phyloP scores from a whole-genome alignment of 2,888 invertebrate species.

The Rambutsinella grinnellia region DNA sequence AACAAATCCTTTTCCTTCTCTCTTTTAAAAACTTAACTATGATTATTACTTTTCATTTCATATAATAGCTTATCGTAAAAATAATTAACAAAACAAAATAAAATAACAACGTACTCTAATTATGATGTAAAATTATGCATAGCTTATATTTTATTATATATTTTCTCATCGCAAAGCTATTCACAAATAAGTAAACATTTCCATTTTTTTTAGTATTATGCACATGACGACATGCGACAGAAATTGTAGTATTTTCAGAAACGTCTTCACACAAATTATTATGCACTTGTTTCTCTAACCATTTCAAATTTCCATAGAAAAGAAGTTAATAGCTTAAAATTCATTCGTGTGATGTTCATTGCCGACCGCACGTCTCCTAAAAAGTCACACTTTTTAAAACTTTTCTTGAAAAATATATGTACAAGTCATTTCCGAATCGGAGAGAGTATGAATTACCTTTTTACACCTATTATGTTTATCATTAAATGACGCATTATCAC shows the following conservation, averaged over 20 bases:
- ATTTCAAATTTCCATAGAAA: no score
- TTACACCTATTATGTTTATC: slow-evolving; percentile 3
- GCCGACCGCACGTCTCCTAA: no score
- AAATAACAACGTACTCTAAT: background rate
- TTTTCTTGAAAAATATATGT: background rate
- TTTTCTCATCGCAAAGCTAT: background rate
- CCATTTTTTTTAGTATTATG: no score
- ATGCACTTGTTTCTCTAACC: no score
- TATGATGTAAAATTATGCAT: background rate
- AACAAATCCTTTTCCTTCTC: background rate
- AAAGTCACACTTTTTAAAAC: background rate
- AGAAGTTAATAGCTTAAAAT: background rate
- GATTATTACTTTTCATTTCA: background rate
- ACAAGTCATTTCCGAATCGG: background rate
- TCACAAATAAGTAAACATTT: background rate
- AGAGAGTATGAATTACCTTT: no score
- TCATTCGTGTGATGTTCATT: background rate
- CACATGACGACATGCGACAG: no score
- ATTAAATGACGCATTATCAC: slow-evolving; percentile 42
- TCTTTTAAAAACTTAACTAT: background rate
- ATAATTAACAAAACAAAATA: background rate
- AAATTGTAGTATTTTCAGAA: no score
- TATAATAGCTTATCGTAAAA: background rate
- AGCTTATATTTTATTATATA: no score
- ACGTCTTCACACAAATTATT: no score